phyloP scores from a whole-genome alignment of 1,140 invertebrate species.

The Nymphalis io region DNA sequence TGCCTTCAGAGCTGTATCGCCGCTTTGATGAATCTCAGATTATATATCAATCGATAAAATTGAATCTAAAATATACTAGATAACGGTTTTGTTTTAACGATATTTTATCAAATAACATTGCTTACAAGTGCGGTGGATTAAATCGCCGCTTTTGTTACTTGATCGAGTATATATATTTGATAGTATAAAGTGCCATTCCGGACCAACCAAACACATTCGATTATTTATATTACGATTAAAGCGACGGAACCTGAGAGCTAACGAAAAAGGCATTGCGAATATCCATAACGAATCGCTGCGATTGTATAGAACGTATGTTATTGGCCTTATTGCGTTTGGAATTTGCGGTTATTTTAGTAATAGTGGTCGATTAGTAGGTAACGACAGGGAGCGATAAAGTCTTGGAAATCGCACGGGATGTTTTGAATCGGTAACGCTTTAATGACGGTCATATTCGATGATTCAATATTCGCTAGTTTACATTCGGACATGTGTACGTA shows the following conservation, averaged over 20 bases:
- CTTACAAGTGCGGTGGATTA: slow-evolving; percentile 22
- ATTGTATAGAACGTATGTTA: slow-evolving; percentile 3
- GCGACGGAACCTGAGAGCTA: not conserved
- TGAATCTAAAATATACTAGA: slow-evolving; percentile 16
- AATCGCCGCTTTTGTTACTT: slow-evolving; percentile 4
- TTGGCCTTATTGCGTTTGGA: slow-evolving; percentile 25
- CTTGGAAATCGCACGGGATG: slow-evolving; percentile 67
- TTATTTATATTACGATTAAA: not conserved
- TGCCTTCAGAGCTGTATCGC: slow-evolving; percentile 20
- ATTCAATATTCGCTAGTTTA: slow-evolving; percentile 66
- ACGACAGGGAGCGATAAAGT: slow-evolving; percentile 72
- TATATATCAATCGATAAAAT: not conserved
- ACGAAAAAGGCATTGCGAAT: no score
- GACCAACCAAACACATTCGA: no score
- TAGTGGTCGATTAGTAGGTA: slow-evolving; percentile 74
- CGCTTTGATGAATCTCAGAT: slow-evolving; percentile 12
- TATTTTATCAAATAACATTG: slow-evolving; percentile 30
- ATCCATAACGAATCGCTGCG: not conserved
- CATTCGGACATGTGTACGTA: slow-evolving; percentile 47
- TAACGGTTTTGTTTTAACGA: slow-evolving; percentile 27
- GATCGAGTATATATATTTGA: not conserved
- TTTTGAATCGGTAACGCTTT: slow-evolving; percentile 74
- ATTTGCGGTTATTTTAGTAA: slow-evolving; percentile 72
- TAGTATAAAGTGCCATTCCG: no score
- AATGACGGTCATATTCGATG: slow-evolving; percentile 70